A percentile compares a stretch with the other conserved stretches of the same genome.
Evolutionary conservation across 1,140 invertebrate genomes (phyloP).

Genomic region (Oryzaephilus surinamensis): DNA sequence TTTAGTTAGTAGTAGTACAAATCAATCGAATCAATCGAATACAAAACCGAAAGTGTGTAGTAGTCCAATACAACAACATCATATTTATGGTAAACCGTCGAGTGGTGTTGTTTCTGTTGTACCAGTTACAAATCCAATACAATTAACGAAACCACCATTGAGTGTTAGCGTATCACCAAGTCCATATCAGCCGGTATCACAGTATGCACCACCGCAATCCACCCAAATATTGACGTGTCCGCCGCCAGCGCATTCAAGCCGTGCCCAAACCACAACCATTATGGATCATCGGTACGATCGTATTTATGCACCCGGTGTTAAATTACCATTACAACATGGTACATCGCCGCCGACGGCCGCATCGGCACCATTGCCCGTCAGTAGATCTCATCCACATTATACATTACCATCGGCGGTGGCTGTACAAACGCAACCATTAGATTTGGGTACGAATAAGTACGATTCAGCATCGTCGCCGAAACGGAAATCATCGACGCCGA

Average conservation of each 20-base stretch:
- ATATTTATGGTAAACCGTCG: conserved; percentile 63
- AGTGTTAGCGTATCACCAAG: conserved; percentile 50
- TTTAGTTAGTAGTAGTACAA: conserved; percentile 6
- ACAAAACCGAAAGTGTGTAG: conserved; percentile 65
- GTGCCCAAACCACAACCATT: conserved; percentile 15
- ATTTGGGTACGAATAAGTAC: conserved; percentile 49
- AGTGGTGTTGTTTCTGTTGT: conserved; percentile 51
- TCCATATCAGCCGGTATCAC: conserved; percentile 51
- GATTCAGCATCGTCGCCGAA: conserved; percentile 43
- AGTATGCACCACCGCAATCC: conserved; percentile 40
- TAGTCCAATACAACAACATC: conserved; percentile 63
- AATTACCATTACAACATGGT: conserved; percentile 31
- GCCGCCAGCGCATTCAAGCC: conserved; percentile 48
- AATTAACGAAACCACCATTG: conserved; percentile 38
- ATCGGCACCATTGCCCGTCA: conserved; percentile 40
- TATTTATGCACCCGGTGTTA: conserved; percentile 23
- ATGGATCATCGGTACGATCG: conserved; percentile 21
- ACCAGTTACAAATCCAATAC: conserved; percentile 28
- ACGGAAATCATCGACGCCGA: conserved; percentile 41
- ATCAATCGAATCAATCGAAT: conserved; percentile 27
- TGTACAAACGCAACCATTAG: conserved; percentile 60
- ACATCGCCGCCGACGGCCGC: conserved; percentile 42
- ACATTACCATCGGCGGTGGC: conserved; percentile 32
- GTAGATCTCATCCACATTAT: conserved; percentile 38
- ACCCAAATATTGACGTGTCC: conserved; percentile 36